Evolutionary conservation across 1,140 invertebrate genomes (phyloP), one percentile per base, ranked within the genome.

Genomic region (Brachionus rubens): DNA sequence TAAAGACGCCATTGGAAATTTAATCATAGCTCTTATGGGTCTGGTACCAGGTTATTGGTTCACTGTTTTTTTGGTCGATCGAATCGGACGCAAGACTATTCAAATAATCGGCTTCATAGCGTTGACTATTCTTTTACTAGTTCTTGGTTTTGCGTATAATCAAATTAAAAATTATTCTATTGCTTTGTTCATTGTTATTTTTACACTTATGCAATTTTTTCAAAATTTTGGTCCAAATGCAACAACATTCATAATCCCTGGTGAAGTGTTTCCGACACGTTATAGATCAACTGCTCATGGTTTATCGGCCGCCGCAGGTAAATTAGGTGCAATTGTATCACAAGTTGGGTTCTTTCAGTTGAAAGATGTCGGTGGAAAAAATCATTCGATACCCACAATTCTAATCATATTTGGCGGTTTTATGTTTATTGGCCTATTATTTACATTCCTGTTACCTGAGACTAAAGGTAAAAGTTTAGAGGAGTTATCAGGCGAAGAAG

Each of bases 251-350:
- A 56, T 75, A 10, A 43, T 56, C 12, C 72, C 72, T 24, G 72
- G 48, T 46, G 72, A 75, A 75, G 40, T 75, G 1, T 75, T 75
- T 75, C 72, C 72, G 3, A 75, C 72, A 2, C 12, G 72, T 14
- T 75, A 36, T 56, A 46, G 72, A 75, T 54, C 72, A 4, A 75
- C 72, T n/a, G 72, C 72, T n/a, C 72, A 75, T 46, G 72, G 72
- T 28, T 21, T 75, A 26, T 75, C 72, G 10, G 72, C 72, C 1
- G 72, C 72, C 28, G 19, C 24, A 1, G 72, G 72, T 16, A 75
- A 75, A 75, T 14, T 54, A 16, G 72, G 72, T 33, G 72, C 72
- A 5, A 75, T 75, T 30, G 19, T 72, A 33, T 72, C 68, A 16
- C 68, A 72, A 48, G 24, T 48, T 72, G 46, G 68, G 16, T 48